Base-by-base conservation (phyloP, 2,888 invertebrate genomes). In the Nymphalis c-album region DNA sequence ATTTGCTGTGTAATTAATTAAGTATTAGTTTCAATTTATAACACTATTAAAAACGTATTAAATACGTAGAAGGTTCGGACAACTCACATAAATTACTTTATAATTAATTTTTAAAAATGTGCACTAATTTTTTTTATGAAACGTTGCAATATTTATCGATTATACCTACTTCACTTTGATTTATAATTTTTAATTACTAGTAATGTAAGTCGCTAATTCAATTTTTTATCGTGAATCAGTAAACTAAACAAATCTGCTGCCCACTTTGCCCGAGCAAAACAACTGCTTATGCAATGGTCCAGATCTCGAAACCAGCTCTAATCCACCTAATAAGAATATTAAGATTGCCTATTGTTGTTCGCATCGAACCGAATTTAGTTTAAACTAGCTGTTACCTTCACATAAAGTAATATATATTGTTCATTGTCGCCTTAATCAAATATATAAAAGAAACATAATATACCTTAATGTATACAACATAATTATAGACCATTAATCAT, bases 211-310 rank as follows among this genome's bases (percentile, higher is more conserved):
- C 86, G 87, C 85, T 86, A 88, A 85, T 78, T 78, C 78, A 77
- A 79, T 79, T 78, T 81, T 84, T 84, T 84, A 82, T 79, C 77
- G 76, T 75, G 76, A 78, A 80, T 78, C 77, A 71, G 76, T 79
- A 78, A 82, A 83, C 77, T 80, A 78, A 78, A 78, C 74, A 77
- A 50, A 78, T 79, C 85, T 82, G 82, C 74, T 77, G 76, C 77
- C 78, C 75, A 75, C 80, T 79, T 77, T 78, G 75, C 75, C 77
- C 53, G 80, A 77, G 76, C 76, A 79, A 80, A 81, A 79, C 85
- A 84, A 83, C 80, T 81, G 80, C 85, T 87, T 87, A 87, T 87
- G 86, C 87, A 89, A 88, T 82, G 84, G 80, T 83, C 81, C 82
- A 83, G 80, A 78, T 80, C 83, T 83, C 81, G 81, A 83, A 70